Percentiles rank a stretch among this genome's conserved stretches.
phyloP scores from a whole-genome alignment of 1,140 invertebrate genomes.

The Bombus breviceps region DNA sequence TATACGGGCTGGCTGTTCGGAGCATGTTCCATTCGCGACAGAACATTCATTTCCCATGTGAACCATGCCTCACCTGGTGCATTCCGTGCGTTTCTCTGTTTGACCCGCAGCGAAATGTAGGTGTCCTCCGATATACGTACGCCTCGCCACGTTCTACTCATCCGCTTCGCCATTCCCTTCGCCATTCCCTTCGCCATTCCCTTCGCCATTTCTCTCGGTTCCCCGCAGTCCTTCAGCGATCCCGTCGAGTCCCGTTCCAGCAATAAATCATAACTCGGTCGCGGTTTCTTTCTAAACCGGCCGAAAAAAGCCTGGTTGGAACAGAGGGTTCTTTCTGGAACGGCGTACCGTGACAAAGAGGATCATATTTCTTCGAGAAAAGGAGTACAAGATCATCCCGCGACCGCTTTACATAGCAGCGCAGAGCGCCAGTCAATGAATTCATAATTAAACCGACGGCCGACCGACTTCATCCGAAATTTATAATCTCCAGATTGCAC shows the following conservation, averaged over 20 bases:
- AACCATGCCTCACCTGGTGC: conserved; percentile 79
- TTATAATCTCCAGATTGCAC: conserved; percentile 28
- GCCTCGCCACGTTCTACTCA: too few relatives aligned
- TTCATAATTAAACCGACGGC: conserved; percentile 39
- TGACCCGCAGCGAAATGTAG: conserved; percentile 39
- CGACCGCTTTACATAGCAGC: conserved; percentile 1
- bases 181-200: neutral
- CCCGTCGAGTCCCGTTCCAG: neutral
- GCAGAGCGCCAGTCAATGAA: conserved; percentile 29
- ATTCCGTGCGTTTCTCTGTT: conserved; percentile 53
- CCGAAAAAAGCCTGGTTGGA: conserved; percentile 50
- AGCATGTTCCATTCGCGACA: conserved; percentile 78
- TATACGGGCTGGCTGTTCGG: conserved; percentile 49
- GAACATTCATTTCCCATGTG: conserved; percentile 83
- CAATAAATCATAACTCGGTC: conserved; percentile 68
- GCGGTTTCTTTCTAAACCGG: conserved; percentile 52
- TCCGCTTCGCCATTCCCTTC: too few relatives aligned
- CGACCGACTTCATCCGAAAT: neutral
- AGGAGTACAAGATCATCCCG: conserved; percentile 19
- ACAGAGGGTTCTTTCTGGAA: conserved; percentile 44
- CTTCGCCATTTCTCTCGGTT: neutral
- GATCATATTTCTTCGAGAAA: conserved; percentile 52
- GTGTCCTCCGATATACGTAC: neutral
- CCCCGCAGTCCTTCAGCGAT: too few relatives aligned
- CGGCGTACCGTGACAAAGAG: conserved; percentile 49